Base-by-base conservation (phyloP, 1,140 invertebrate genomes). In the Drosophila tani region DNA sequence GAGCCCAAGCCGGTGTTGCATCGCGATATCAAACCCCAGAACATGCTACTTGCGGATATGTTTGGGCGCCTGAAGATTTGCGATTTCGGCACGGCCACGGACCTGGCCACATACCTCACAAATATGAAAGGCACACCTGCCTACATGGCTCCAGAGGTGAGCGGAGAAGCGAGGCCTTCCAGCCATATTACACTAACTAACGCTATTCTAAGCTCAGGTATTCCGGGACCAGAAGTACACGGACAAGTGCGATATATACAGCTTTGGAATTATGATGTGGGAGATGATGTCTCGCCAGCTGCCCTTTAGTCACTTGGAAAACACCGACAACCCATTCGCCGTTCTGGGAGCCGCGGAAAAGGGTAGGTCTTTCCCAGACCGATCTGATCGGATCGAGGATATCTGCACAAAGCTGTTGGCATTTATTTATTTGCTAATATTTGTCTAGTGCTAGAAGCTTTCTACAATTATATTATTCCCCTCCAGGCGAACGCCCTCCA, bases 111-210 rank as follows among this genome's bases (percentile, higher is more conserved):
- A 14, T 47, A 57, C 15, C 43, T 53, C n/a, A 27, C 76, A 1
- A 2, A 46, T 7, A 19, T 43, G 21, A 24, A 29, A 2, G 78
- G 78, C 1, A 58, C 76, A 0, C 15, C 51, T 2, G 19, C 43
- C 29, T 80, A 79, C 21, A 80, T 68, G 63, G 62, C 80, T 4
- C 75, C 80, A 24, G 80, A 82, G 38, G 75, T 76, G n/a, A 1
- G 69, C 43, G 17, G 2, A 21, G n/a, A 5, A 55, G 7, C 14
- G 2, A 4, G 6, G 6, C 29, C 6, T 8, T 7, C 29, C 29
- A 32, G 29, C n/a, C 47, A 19, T 24, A 12, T 41, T 3, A 1
- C 1, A 19, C 0, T 12, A 12, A 9, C 5, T 55, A 19, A 9
- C 0, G 21, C 15, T 15, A 24, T n/a, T 41, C n/a, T 6, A 12